Evolutionary conservation across 2,888 invertebrate genomes (phyloP).

Genomic region (Teleiodes luculella): DNA sequence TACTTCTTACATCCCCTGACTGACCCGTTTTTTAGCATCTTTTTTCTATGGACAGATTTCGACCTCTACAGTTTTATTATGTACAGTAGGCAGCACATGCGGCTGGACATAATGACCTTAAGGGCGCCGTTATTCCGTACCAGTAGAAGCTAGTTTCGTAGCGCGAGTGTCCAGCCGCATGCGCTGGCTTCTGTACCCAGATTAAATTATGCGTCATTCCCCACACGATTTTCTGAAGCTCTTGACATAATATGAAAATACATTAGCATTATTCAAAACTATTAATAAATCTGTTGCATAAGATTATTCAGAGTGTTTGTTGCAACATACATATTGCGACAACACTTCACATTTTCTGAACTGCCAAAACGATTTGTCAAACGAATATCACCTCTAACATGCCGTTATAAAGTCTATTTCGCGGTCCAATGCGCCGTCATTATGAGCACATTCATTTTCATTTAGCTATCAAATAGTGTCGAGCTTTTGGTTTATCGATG

Average conservation of each 20-base stretch:
- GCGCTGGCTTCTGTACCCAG: no score
- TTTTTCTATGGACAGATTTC: no score
- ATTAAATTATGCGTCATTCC: no score
- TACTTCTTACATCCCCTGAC: no score
- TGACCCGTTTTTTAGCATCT: no score
- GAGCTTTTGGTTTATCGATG: neutral
- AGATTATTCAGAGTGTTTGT: conserved; percentile 1
- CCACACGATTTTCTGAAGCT: neutral
- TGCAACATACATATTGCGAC: conserved; percentile 2
- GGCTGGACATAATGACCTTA: no score
- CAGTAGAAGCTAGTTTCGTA: no score
- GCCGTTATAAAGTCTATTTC: conserved; percentile 4
- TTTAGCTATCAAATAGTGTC: conserved; percentile 10
- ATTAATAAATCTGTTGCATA: conserved; percentile 12
- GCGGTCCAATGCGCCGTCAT: conserved; percentile 13
- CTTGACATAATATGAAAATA: neutral
- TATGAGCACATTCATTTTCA: conserved; percentile 15
- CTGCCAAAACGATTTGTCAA: conserved; percentile 1
- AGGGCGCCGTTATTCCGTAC: no score
- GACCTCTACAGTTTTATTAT: no score
- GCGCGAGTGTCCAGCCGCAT: no score
- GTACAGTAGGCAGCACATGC: no score
- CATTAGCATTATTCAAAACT: conserved; percentile 5
- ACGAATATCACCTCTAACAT: neutral
- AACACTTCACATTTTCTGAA: conserved; percentile 2